Conservation (phyloP, 2,797 vertebrate species). For the Rousettus madagascariensis region DNA sequence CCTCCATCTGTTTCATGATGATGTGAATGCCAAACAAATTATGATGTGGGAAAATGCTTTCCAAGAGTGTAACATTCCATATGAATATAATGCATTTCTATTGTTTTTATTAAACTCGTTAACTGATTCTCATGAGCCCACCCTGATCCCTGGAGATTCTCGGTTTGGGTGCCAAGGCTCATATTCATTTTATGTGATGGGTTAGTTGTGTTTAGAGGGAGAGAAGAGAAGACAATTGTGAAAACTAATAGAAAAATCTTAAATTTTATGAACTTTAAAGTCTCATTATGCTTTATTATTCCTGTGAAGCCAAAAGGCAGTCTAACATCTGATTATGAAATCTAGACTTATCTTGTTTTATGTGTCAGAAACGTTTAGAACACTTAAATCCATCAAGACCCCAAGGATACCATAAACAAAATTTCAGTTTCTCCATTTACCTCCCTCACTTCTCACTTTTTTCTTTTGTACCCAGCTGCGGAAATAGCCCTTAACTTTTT, state of each 20-base stretch:
- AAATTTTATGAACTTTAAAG: constrained; percentile 3
- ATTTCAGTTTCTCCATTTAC: neutral
- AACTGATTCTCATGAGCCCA: neutral
- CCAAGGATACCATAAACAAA: neutral
- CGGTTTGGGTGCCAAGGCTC: neutral
- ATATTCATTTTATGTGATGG: neutral
- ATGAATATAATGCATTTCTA: neutral
- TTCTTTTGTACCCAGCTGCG: no score
- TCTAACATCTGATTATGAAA: neutral
- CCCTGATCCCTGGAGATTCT: neutral
- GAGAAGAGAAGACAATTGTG: neutral
- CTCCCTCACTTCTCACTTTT: neutral
- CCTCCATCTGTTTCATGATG: neutral
- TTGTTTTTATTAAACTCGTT: neutral
- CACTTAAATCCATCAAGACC: neutral
- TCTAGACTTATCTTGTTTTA: neutral
- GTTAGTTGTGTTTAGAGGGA: neutral
- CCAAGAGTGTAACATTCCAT: neutral
- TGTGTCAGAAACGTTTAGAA: neutral
- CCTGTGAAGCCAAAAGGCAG: neutral
- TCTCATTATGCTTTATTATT: constrained; percentile 1
- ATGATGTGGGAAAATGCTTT: neutral
- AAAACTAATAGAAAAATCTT: constrained; percentile 31
- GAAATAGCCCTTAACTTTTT: neutral
- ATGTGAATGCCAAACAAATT: neutral